Conservation (phyloP, 2,888 invertebrate genomes). For the Cheilosia grossa region DNA sequence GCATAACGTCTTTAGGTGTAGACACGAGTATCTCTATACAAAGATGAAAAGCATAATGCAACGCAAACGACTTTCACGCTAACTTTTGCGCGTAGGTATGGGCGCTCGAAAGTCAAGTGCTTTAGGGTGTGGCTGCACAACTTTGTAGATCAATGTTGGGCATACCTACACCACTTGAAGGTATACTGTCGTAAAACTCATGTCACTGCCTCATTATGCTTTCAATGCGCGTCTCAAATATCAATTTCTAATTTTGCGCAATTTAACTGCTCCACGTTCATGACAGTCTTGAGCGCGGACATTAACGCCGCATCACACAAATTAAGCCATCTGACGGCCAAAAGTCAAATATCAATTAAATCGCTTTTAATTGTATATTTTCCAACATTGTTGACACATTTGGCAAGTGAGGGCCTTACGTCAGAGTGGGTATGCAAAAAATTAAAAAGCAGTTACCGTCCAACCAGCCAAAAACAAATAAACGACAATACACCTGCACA, state of each 20-base stretch:
- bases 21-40: not conserved
- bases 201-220: constrained; percentile 10
- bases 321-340: constrained; percentile 12
- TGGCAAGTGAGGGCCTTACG: constrained; percentile 22
- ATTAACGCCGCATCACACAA: constrained; percentile 9
- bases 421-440: constrained; percentile 4
- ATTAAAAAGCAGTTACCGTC: not conserved
- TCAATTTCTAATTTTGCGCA: constrained; percentile 34
- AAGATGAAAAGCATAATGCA: not conserved
- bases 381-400: constrained; percentile 36
- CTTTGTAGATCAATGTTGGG: constrained; percentile 10
- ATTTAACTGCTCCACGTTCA: constrained; percentile 1
- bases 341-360: constrained; percentile 34
- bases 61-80: constrained; percentile 8
- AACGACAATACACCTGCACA: not conserved
- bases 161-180: not conserved
- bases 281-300: not conserved
- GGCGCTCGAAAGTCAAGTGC: constrained; percentile 22
- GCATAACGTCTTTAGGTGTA: constrained; percentile 17
- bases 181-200: not conserved
- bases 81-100: not conserved
- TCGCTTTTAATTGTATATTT: constrained; percentile 11
- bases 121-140: constrained; percentile 7
- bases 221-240: constrained; percentile 15
- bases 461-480: constrained; percentile 9